These are phyloP conservation scores for Argyra leucocephala DNA, from an alignment of 2,888 invertebrate species.

Conservation along the genomic window DNA sequence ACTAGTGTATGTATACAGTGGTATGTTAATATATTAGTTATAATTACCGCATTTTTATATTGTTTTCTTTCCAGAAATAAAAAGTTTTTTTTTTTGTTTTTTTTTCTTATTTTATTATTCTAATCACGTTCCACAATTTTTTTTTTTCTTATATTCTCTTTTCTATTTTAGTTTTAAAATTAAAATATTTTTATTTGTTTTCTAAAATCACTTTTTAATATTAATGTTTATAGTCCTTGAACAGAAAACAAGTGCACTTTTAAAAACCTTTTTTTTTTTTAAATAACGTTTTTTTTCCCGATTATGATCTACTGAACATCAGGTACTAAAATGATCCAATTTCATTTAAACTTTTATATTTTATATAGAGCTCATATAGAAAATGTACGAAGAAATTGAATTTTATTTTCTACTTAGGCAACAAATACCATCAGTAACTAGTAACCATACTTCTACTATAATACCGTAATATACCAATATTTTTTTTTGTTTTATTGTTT, in stretches of 20 bases:
- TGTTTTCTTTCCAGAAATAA: neutral
- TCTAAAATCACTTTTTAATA: neutral
- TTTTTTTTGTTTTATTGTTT: too few relatives aligned
- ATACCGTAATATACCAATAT: neutral
- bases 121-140: neutral
- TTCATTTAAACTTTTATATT: slow-evolving; percentile 39
- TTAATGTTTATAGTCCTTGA: too few relatives aligned
- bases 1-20: neutral
- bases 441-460: neutral
- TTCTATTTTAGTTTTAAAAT: neutral
- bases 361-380: slow-evolving; percentile 35
- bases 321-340: slow-evolving; percentile 39
- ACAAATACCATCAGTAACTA: neutral
- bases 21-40: neutral
- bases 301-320: slow-evolving; percentile 21
- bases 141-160: neutral
- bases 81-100: neutral
- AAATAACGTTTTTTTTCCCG: neutral
- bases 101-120: neutral
- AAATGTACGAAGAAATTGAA: slow-evolving; percentile 8
- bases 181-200: neutral
- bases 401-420: neutral
- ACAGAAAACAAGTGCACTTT: too few relatives aligned
- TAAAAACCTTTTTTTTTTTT: neutral
- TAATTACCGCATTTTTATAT: slow-evolving; percentile 2